Evolutionary conservation across 2,797 vertebrate genomes (phyloP).

Genomic region (Ctenochaetus hawaiiensis): DNA sequence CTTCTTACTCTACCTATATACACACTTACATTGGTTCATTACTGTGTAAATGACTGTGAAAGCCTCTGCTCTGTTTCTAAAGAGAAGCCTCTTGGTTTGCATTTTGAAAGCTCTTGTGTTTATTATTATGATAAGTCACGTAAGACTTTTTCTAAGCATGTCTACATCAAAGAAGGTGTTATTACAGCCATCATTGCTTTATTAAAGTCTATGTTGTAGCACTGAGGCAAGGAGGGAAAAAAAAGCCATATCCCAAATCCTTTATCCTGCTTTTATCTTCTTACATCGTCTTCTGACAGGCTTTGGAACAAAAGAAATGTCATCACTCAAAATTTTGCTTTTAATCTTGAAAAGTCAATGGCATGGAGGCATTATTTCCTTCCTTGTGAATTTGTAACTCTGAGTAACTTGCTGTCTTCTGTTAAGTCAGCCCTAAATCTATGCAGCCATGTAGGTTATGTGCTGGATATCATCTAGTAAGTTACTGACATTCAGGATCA

Average conservation of each 20-base stretch:
- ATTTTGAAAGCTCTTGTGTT: neutral
- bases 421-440: neutral
- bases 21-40: constrained; percentile 5
- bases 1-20: neutral
- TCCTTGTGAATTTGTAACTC: neutral
- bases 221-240: neutral
- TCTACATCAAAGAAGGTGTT: constrained; percentile 23
- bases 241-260: neutral
- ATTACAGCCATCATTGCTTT: constrained; percentile 29
- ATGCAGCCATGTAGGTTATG: neutral
- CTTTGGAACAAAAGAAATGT: constrained; percentile 18
- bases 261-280: constrained; percentile 15
- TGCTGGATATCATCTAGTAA: neutral
- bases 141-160: neutral
- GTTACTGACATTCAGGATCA: neutral
- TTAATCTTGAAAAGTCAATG: constrained; percentile 24
- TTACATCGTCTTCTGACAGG: constrained; percentile 24
- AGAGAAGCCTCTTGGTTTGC: neutral
- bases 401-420: neutral
- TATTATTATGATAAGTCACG: constrained; percentile 1
- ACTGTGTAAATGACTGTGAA: constrained; percentile 15
- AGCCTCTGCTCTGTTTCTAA: constrained; percentile 7
- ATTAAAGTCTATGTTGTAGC: constrained; percentile 9
- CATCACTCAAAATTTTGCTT: constrained; percentile 25
- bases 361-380: constrained; percentile 6